These are phyloP conservation scores for Himalopsyche phryganea DNA, from an alignment of 1,140 invertebrate genomes.

Conservation along the genomic window DNA sequence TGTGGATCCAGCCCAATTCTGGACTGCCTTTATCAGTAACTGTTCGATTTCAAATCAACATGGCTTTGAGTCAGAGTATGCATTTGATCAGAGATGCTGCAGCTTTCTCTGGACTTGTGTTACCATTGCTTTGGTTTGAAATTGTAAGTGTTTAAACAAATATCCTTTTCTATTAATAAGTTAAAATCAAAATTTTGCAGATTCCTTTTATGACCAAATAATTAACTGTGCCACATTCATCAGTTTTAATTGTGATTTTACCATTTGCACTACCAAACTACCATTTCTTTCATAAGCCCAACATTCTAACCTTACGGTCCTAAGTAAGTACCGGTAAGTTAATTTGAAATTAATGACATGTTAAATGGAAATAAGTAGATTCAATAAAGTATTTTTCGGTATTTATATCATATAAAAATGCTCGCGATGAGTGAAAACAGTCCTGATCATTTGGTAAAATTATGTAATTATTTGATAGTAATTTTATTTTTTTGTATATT, in stretches of 20 bases:
- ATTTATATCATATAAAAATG: too few relatives aligned
- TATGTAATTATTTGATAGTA: too few relatives aligned
- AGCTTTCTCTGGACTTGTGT: conserved; percentile 62
- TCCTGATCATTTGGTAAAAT: too few relatives aligned
- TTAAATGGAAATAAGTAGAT: too few relatives aligned
- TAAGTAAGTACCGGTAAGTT: too few relatives aligned
- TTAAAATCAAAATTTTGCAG: neutral
- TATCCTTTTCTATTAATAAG: neutral
- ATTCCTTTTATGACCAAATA: neutral
- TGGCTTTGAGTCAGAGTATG: conserved; percentile 69
- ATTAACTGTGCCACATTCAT: neutral
- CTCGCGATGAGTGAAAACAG: too few relatives aligned
- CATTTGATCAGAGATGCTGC: conserved; percentile 57
- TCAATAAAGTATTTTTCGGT: too few relatives aligned
- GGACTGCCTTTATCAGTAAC: conserved; percentile 71
- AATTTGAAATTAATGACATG: too few relatives aligned
- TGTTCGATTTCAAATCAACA: conserved; percentile 79
- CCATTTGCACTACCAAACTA: neutral
- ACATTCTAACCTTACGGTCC: too few relatives aligned
- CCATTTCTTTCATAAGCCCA: too few relatives aligned
- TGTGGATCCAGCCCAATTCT: conserved; percentile 58
- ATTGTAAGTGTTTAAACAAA: conserved; percentile 69
- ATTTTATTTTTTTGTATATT: conserved; percentile 37
- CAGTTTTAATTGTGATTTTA: neutral
- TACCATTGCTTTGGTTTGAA: conserved; percentile 79